Evolutionary conservation across 2,797 vertebrate genomes (phyloP).

Genomic region (Acrocephalus scirpaceus): DNA sequence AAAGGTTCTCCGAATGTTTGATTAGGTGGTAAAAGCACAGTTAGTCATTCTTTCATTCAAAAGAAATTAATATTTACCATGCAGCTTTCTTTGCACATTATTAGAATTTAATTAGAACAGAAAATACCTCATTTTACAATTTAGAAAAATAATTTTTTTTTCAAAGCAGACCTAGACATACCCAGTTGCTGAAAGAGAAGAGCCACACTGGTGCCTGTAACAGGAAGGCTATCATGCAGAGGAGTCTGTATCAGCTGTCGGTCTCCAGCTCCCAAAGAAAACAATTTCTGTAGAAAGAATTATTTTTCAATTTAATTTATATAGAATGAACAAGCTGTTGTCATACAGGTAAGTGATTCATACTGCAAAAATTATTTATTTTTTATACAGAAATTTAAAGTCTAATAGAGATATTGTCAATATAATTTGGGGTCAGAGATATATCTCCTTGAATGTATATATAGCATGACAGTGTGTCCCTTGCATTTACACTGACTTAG

Average conservation of each 20-base stretch:
- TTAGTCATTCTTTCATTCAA: not conserved
- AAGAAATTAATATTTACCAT: constrained; percentile 1
- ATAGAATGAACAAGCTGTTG: not conserved
- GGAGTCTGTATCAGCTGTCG: constrained; percentile 96
- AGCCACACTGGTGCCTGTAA: constrained; percentile 93
- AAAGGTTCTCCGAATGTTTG: not conserved
- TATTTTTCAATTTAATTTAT: not conserved
- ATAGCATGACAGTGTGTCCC: not conserved
- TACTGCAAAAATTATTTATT: not conserved
- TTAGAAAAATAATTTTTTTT: not conserved
- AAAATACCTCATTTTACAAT: not conserved
- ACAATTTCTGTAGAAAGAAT: constrained; percentile 86
- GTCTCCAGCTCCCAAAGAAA: constrained; percentile 96
- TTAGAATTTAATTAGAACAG: not conserved
- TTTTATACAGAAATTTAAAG: not conserved
- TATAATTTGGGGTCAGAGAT: not conserved
- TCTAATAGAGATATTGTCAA: not conserved
- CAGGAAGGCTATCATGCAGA: constrained; percentile 89
- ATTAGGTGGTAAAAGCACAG: not conserved
- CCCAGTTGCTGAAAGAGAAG: constrained; percentile 97
- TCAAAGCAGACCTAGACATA: constrained; percentile 74
- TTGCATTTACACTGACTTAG: not conserved
- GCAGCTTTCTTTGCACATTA: constrained; percentile 23
- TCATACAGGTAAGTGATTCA: not conserved
- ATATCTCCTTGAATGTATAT: not conserved